phyloP scores from a whole-genome alignment of 2,888 invertebrate genomes.

The Tolmerus cingulatus region DNA sequence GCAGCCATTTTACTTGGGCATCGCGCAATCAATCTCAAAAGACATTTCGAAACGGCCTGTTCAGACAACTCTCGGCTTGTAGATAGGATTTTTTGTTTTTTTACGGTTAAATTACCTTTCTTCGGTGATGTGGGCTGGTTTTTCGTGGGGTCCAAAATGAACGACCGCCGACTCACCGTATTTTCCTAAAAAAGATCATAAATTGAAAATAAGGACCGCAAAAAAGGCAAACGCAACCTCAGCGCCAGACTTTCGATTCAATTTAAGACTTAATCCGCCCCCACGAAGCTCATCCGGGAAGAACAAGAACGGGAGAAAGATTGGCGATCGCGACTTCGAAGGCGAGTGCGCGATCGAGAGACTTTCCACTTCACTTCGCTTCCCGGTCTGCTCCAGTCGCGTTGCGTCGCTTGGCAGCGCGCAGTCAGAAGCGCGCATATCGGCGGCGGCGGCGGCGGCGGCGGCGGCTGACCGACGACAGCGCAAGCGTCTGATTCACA shows the following conservation, averaged over 20 bases:
- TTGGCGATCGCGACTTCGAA: not conserved
- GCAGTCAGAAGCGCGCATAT: not conserved
- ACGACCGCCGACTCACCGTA: not conserved
- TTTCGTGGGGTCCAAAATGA: not conserved
- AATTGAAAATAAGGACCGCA: not conserved
- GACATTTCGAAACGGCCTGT: constrained; percentile 1
- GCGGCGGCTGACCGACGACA: too few relatives aligned
- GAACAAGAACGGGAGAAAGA: constrained; percentile 1
- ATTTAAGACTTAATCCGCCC: not conserved
- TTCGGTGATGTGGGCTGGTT: not conserved
- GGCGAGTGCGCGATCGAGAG: not conserved
- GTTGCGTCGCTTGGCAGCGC: not conserved
- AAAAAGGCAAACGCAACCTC: not conserved
- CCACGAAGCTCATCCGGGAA: not conserved
- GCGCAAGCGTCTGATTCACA: not conserved
- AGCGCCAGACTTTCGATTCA: constrained; percentile 10
- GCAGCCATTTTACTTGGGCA: constrained; percentile 14
- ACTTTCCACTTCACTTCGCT: not conserved
- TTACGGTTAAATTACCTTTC: not conserved
- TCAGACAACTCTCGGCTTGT: not conserved
- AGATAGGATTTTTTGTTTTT: not conserved
- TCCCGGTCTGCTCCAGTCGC: not conserved
- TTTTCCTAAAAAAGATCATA: not conserved
- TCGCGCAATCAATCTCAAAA: constrained; percentile 24
- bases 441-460: too few relatives aligned